Base-by-base conservation (phyloP, 2,113 vertebrate genomes). In the Athene noctua region DNA sequence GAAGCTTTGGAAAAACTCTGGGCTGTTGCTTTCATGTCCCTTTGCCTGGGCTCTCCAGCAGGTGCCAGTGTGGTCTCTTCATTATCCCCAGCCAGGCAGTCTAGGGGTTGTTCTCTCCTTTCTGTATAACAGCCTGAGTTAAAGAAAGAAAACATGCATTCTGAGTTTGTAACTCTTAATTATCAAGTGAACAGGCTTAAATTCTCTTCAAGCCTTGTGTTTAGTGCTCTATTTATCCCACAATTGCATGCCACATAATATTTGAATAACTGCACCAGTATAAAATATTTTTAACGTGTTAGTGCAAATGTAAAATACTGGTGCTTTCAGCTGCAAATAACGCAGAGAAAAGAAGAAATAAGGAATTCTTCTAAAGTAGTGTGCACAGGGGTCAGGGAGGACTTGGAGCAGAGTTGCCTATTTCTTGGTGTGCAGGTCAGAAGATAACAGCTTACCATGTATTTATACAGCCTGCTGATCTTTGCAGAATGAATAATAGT, bases 1-100 rank as follows among this genome's bases (percentile, higher is more conserved):
- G 73, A 80, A 32, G 27, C 13, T 40, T n/a, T 57, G 51, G 34
- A 42, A 58, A 65, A 92, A 46, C 14, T 38, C 15, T 2, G 0
- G 38, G 42, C 14, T 21, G 1, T 40, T 63, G 70, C 59, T 80
- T 71, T 67, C 10, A 1, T 63, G 4, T 11, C 6, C 15, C 30
- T 72, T 75, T 95, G 27, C 49, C n/a, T 54, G 40, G 8, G 1
- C 5, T 66, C 51, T 91, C 92, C 93, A 90, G 92, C 81, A 95
- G 96, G 78, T 93, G 94, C 78, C 90, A 90, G 49, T 96, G 74
- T 95, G 42, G 36, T 68, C 22, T 71, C 61, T 85, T 17, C 17
- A 8, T 49, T 52, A 44, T 44, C 15, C 62, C 0, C 3, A 42
- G 55, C 13, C 17, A 62, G 36, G 57, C 80, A 72, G 44, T 61